Evolutionary conservation across 2,888 invertebrate species (phyloP), one percentile per base, ranked within the genome.

Genomic region (Megaustenia siamemsis): DNA sequence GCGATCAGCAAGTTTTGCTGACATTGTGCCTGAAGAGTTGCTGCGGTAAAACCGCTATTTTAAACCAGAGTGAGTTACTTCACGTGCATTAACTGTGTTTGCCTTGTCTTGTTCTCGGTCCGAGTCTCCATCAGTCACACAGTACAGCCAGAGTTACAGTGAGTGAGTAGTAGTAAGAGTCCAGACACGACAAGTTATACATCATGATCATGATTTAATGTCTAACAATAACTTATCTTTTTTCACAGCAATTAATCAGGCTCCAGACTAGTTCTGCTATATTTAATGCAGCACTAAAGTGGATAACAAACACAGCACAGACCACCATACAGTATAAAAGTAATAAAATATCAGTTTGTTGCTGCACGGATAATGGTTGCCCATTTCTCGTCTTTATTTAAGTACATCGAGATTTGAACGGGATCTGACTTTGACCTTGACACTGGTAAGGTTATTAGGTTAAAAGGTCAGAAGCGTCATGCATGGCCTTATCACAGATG

Each of bases 1-100:
- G 95, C 98, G 97, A 96, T 99, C 99, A 95, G 98, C 98, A 83
- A 90, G 89, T 83, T 85, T 94, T 95, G 95, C 94, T 95, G 94
- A 86, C 95, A 94, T 85, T 94, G 96, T 87, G 96, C 83, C 49
- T 56, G 79, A 63, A 24, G 75, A 43, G 53, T 28, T n/a, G 66
- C 15, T 83, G 87, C 87, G 86, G 87, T 86, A 63, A 63, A 83
- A 86, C 87, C 87, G 87, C 87, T 68, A 60, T n/a, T 53, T 24
- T 75, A 68, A n/a, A 69, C 53, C n/a, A n/a, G n/a, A n/a, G n/a
- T n/a, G n/a, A n/a, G n/a, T n/a, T 43, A n/a, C n/a, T n/a, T n/a
- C n/a, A n/a, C n/a, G n/a, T n/a, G n/a, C n/a, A n/a, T n/a, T n/a
- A n/a, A n/a, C n/a, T n/a, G n/a, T n/a, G n/a, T n/a, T n/a, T n/a